phyloP scores from a whole-genome alignment of 2,113 vertebrate species.

The Rhipidura dahli region DNA sequence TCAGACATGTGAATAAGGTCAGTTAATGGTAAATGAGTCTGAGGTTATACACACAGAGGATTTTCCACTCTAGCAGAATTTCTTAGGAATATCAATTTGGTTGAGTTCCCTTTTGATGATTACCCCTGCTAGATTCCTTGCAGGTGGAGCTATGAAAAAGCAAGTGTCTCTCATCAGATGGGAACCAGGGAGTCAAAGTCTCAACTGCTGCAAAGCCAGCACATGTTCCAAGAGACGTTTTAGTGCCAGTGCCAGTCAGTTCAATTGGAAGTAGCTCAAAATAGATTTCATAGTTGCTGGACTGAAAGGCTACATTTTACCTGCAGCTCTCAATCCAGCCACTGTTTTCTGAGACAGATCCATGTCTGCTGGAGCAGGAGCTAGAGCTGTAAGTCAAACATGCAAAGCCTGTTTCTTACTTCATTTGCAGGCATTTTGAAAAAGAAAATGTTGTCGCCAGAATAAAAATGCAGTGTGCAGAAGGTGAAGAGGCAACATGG shows the following conservation, averaged over 20 bases:
- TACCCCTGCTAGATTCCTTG: slow-evolving; percentile 45
- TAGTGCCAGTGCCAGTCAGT: slow-evolving; percentile 1
- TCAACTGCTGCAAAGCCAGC: slow-evolving; percentile 39
- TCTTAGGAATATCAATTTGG: slow-evolving; percentile 49
- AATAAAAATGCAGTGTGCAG: background rate
- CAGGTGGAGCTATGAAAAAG: slow-evolving; percentile 33
- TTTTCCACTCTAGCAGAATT: slow-evolving; percentile 51
- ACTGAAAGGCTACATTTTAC: background rate
- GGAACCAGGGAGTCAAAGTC: slow-evolving; percentile 30
- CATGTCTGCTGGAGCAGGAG: background rate
- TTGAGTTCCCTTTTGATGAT: slow-evolving; percentile 58
- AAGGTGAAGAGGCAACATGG: background rate
- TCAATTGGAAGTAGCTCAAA: slow-evolving; percentile 60
- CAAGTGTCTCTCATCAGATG: slow-evolving; percentile 7
- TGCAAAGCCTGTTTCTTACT: background rate
- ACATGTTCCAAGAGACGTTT: slow-evolving; percentile 25
- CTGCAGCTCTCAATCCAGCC: background rate
- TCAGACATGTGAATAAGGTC: slow-evolving; percentile 47
- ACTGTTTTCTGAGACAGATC: background rate
- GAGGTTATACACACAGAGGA: slow-evolving; percentile 29
- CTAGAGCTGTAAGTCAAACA: background rate
- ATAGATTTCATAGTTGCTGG: background rate
- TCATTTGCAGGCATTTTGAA: slow-evolving; percentile 3
- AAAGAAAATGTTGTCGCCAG: background rate
- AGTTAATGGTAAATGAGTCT: slow-evolving; percentile 63